Conservation (phyloP, 1,140 invertebrate species). For the Drosophila dunni region DNA sequence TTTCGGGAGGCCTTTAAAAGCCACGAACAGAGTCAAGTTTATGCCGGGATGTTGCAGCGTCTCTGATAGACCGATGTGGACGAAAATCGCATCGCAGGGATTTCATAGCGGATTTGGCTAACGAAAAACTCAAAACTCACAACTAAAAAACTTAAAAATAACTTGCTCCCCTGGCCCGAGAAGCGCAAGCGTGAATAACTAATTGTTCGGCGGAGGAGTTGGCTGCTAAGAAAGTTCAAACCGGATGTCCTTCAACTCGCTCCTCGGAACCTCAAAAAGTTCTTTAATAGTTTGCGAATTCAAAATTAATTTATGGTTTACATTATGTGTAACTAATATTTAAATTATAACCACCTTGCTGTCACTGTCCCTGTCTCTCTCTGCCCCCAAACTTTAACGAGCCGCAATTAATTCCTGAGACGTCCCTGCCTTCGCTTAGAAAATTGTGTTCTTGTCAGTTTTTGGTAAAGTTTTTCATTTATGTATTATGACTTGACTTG, state of each 20-base stretch:
- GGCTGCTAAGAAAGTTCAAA: constrained; percentile 55
- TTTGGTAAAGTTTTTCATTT: constrained; percentile 65
- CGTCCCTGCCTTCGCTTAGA: constrained; percentile 18
- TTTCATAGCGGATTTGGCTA: constrained; percentile 20
- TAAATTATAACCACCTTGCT: constrained; percentile 61
- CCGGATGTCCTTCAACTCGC: constrained; percentile 46
- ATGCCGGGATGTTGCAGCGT: constrained; percentile 70
- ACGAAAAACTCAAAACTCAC: background rate
- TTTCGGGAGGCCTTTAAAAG: constrained; percentile 81
- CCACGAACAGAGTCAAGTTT: constrained; percentile 71
- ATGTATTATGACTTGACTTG: constrained; percentile 59
- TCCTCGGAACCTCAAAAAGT: constrained; percentile 49
- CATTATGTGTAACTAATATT: constrained; percentile 83
- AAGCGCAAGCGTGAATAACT: constrained; percentile 83
- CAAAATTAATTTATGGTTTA: constrained; percentile 83
- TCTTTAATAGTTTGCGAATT: constrained; percentile 80
- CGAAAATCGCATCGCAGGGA: constrained; percentile 17
- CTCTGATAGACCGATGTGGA: constrained; percentile 35
- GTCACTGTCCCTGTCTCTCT: constrained; percentile 8
- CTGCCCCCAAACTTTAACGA: constrained; percentile 63
- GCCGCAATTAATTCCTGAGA: constrained; percentile 70
- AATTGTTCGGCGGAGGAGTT: constrained; percentile 58
- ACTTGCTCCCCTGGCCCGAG: constrained; percentile 53
- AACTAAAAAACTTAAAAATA: constrained; percentile 14
- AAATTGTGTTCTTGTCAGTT: constrained; percentile 73